Percentiles rank a stretch among this genome's conserved stretches.
Conservation (phyloP, 2,888 invertebrate genomes). For the Parthenolecanium corni region DNA sequence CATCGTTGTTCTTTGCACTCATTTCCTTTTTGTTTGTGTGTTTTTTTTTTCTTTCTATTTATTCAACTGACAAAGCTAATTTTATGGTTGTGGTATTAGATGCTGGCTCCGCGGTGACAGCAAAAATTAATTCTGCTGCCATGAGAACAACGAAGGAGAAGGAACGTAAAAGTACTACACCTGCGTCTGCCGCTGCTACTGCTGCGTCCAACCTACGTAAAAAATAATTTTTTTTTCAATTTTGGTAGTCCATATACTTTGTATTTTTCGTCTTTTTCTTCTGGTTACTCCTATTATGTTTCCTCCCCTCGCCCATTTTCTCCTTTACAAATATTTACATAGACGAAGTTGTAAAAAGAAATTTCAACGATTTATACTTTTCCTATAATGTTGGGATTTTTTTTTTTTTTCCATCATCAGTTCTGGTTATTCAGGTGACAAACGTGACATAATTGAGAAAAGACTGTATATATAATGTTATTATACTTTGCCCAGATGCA, state of each 20-base stretch:
- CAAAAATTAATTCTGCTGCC: slow-evolving; percentile 32
- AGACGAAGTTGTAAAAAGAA: neutral
- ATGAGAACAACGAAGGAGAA: slow-evolving; percentile 30
- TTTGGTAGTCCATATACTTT: neutral
- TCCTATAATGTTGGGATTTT: no score
- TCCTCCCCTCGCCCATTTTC: neutral
- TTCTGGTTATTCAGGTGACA: neutral
- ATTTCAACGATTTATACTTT: no score
- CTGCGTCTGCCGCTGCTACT: neutral
- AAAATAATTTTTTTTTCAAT: slow-evolving; percentile 12
- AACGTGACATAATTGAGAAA: neutral
- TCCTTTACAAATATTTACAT: no score
- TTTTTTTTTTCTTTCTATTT: neutral
- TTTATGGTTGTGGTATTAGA: slow-evolving; percentile 23
- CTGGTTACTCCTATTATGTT: neutral
- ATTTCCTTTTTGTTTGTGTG: no score
- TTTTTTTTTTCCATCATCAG: neutral
- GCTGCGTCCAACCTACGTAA: slow-evolving; percentile 15
- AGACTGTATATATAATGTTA: neutral
- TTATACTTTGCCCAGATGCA: neutral
- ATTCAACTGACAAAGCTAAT: no score
- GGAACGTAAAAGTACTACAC: slow-evolving; percentile 27
- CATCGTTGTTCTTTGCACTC: no score
- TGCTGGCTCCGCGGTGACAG: slow-evolving; percentile 32
- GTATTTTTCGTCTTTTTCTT: neutral